Conservation (phyloP, 2,797 vertebrate genomes). For the Simalia tracyae region DNA sequence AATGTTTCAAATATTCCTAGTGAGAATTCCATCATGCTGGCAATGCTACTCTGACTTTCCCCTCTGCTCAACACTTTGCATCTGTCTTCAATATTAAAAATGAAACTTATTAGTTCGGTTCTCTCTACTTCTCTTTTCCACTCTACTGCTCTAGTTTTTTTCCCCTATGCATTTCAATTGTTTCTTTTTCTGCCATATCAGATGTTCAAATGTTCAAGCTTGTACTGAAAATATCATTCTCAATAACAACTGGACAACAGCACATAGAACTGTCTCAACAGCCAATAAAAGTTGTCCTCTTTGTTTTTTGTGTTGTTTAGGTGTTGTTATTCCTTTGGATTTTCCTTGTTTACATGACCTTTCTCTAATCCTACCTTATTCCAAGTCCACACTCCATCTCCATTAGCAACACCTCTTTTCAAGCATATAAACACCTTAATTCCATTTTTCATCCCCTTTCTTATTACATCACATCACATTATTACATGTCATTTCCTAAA, state of each 20-base stretch:
- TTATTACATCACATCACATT: not conserved
- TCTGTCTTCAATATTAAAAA: not conserved
- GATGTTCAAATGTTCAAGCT: not conserved
- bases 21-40: no score
- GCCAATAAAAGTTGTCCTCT: not conserved
- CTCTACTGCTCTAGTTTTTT: not conserved
- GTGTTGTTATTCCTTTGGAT: not conserved
- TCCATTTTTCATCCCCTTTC: not conserved
- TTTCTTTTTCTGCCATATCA: not conserved
- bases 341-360: not conserved
- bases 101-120: not conserved
- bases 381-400: not conserved
- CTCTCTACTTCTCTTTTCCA: not conserved
- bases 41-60: not conserved
- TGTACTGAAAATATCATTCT: not conserved
- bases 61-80: not conserved
- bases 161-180: not conserved
- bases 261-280: not conserved
- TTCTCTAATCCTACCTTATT: not conserved
- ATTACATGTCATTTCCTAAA: not conserved
- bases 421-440: not conserved
- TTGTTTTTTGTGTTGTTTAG: not conserved
- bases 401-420: not conserved
- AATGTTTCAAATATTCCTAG: not conserved
- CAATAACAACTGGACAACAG: not conserved